Evolutionary conservation across 2,113 vertebrate species (phyloP).

Genomic region (Serinus canaria): DNA sequence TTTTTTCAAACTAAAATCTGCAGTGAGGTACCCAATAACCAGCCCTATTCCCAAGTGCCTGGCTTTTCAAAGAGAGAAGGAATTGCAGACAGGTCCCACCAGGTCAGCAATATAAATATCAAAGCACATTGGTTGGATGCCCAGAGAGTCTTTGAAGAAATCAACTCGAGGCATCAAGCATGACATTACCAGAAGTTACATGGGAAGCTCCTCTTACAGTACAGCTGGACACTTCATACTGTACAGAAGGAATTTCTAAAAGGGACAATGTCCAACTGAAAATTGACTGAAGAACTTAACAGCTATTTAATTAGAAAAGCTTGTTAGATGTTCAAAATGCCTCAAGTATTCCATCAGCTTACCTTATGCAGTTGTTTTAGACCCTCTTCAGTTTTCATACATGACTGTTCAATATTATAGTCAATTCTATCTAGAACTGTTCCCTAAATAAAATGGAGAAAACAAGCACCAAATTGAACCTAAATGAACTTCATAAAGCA

Average conservation of each 20-base stretch:
- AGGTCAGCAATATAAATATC: background rate
- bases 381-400: constrained; percentile 96
- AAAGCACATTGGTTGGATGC: background rate
- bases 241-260: background rate
- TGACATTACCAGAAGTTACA: background rate
- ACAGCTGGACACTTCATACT: background rate
- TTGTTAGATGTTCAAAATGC: background rate
- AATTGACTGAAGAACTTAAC: background rate
- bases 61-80: background rate
- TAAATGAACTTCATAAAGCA: background rate
- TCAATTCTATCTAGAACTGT: constrained; percentile 97
- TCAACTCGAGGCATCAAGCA: background rate
- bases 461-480: background rate
- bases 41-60: background rate
- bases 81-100: background rate
- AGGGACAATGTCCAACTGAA: background rate
- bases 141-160: background rate
- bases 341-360: background rate
- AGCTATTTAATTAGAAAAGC: background rate
- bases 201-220: background rate
- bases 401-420: constrained; percentile 96
- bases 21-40: background rate
- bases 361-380: constrained; percentile 97
- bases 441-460: constrained; percentile 75
- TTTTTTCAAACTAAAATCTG: background rate